phyloP scores from a whole-genome alignment of 2,888 invertebrate genomes.

The Netelia virgata region DNA sequence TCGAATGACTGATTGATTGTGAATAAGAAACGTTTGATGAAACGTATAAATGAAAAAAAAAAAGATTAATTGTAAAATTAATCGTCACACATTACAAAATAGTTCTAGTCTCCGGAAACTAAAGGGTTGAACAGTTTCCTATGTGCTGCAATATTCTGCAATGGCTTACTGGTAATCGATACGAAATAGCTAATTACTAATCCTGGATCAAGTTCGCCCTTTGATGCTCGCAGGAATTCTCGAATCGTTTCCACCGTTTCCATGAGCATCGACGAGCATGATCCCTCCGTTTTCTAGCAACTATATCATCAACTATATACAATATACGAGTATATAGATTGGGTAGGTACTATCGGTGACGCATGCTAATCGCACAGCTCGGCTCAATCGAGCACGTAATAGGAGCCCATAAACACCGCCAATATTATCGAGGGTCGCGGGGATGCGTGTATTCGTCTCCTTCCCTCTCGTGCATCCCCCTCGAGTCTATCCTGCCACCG shows the following conservation, averaged over 20 bases:
- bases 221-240: constrained; percentile 42
- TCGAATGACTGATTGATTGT: too few species aligned
- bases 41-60: too few species aligned
- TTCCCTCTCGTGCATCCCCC: constrained; percentile 30
- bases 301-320: not conserved
- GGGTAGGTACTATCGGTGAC: constrained; percentile 77
- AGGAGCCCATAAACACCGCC: constrained; percentile 82
- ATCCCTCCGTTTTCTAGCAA: constrained; percentile 28
- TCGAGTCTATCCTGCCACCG: constrained; percentile 41
- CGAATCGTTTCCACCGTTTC: constrained; percentile 30
- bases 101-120: too few species aligned
- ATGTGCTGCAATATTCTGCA: not conserved
- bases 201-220: constrained; percentile 28
- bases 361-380: constrained; percentile 82
- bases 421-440: constrained; percentile 79
- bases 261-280: constrained; percentile 4
- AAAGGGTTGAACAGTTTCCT: not conserved
- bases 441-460: constrained; percentile 66
- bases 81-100: too few species aligned
- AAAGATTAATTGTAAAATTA: too few species aligned
- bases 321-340: constrained; percentile 22
- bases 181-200: constrained; percentile 52
- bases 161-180: not conserved
- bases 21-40: too few species aligned
- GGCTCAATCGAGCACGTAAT: constrained; percentile 82